phyloP scores from a whole-genome alignment of 2,888 invertebrate species.

The Pterobdella sp. region DNA sequence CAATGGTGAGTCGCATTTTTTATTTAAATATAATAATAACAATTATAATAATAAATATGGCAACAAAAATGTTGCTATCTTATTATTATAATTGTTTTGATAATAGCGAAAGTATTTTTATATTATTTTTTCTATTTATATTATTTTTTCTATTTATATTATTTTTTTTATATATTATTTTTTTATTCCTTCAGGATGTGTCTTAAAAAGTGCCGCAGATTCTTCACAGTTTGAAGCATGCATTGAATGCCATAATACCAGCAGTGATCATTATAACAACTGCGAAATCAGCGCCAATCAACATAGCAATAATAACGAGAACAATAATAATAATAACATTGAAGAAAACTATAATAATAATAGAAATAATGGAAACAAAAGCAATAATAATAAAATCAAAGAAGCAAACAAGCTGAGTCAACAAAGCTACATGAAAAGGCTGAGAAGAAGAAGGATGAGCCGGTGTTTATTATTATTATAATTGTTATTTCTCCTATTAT shows the following conservation, averaged over 20 bases:
- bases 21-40: no score
- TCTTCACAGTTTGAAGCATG: neutral
- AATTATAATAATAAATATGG: neutral
- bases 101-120: neutral
- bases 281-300: no score
- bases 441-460: neutral
- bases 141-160: neutral
- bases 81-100: neutral
- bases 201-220: neutral
- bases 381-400: neutral
- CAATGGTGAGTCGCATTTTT: no score
- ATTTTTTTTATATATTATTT: neutral
- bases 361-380: neutral
- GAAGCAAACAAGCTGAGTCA: no score
- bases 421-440: neutral
- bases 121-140: neutral
- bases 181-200: neutral
- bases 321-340: constrained; percentile 1
- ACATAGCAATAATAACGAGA: neutral
- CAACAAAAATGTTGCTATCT: neutral
- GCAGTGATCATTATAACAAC: neutral
- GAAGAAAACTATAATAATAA: neutral
- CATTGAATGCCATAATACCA: neutral
- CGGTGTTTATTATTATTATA: neutral
- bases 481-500: neutral